Conservation (phyloP, 2,888 invertebrate species). For the Andrena minutula region DNA sequence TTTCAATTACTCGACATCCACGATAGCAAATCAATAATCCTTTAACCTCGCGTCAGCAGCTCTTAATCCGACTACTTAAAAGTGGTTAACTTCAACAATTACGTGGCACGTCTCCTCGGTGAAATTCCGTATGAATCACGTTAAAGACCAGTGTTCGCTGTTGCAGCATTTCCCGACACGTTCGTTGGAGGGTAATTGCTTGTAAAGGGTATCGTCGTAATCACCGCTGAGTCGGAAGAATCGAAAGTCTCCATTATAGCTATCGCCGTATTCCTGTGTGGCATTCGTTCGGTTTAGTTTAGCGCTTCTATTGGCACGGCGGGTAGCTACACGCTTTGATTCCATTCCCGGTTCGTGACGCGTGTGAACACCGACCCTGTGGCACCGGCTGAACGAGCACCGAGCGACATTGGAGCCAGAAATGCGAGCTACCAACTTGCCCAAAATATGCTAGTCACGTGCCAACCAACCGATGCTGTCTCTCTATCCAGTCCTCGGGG, state of each 20-base stretch:
- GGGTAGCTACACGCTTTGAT: conserved; percentile 64
- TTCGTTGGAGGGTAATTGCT: conserved; percentile 12
- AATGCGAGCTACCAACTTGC: conserved; percentile 55
- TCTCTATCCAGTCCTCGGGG: conserved; percentile 73
- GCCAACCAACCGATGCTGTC: conserved; percentile 77
- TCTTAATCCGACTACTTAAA: conserved; percentile 2
- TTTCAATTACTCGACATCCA: no score
- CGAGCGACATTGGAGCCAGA: conserved; percentile 65
- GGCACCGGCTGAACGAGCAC: conserved; percentile 59
- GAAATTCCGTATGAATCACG: background rate
- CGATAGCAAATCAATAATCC: no score
- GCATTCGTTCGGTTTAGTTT: conserved; percentile 53
- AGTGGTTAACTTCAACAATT: background rate
- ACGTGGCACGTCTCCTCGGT: background rate
- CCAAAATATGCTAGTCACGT: conserved; percentile 80
- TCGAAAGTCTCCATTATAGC: conserved; percentile 34
- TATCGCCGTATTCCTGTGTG: conserved; percentile 21
- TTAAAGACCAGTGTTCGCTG: background rate
- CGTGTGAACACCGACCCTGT: conserved; percentile 40
- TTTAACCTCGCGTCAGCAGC: no score
- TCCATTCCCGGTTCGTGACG: conserved; percentile 50
- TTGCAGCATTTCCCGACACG: background rate
- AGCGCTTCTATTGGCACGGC: conserved; percentile 43
- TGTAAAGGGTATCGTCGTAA: conserved; percentile 23
- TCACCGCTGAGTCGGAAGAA: conserved; percentile 37